Conservation (phyloP, 1,140 invertebrate species). For the Pseudoatta argentina region DNA sequence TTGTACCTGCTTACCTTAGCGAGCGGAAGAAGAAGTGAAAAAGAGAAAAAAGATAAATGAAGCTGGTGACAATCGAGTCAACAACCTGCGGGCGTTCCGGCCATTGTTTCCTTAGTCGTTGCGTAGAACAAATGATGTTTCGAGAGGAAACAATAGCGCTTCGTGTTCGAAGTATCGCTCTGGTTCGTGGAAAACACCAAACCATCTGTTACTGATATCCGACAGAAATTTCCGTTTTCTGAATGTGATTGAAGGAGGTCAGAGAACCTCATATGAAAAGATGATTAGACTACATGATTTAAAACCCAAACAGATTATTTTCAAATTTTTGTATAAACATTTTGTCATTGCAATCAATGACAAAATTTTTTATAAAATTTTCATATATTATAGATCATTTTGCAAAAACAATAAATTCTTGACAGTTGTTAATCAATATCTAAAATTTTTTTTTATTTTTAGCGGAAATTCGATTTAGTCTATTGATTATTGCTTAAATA, state of each 20-base stretch:
- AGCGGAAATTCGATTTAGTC: neutral
- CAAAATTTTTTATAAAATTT: neutral
- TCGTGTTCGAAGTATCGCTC: constrained; percentile 68
- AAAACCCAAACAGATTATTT: neutral
- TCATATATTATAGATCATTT: neutral
- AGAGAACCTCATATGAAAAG: neutral
- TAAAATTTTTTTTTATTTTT: neutral
- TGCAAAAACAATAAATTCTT: neutral
- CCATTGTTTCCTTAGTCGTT: constrained; percentile 74
- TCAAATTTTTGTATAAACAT: neutral
- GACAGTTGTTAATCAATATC: neutral
- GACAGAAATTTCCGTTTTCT: constrained; percentile 54
- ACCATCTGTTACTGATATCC: constrained; percentile 63
- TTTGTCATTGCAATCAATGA: neutral
- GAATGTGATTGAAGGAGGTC: constrained; percentile 19
- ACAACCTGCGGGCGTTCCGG: constrained; percentile 79
- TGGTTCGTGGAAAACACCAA: constrained; percentile 68
- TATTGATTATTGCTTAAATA: neutral
- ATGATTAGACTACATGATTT: too few relatives aligned
- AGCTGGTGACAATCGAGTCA: constrained; percentile 78
- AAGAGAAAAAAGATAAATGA: constrained; percentile 65
- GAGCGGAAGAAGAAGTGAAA: constrained; percentile 51
- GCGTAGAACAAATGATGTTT: constrained; percentile 74
- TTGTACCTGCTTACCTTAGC: constrained; percentile 35
- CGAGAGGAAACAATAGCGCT: constrained; percentile 76